Percentiles rank a stretch among this genome's conserved stretches.
phyloP scores from a whole-genome alignment of 2,797 vertebrate species.

The Prionace glauca region DNA sequence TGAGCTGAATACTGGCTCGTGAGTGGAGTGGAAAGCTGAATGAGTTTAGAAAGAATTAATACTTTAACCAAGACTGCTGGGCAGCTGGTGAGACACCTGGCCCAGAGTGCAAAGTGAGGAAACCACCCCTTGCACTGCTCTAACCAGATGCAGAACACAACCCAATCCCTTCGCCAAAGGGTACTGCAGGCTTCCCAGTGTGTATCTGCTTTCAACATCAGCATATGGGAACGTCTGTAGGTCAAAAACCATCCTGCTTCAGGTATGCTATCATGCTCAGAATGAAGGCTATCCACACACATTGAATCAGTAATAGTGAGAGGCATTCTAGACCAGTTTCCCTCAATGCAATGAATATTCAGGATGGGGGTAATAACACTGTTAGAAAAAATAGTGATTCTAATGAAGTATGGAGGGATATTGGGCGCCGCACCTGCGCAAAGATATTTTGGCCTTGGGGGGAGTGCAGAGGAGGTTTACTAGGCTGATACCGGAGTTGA shows the following conservation, averaged over 20 bases:
- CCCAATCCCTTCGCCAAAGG: background rate
- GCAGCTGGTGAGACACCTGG: background rate
- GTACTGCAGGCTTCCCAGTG: background rate
- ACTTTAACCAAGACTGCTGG: background rate
- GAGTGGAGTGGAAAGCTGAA: background rate
- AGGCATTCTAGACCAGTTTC: background rate
- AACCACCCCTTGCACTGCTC: background rate
- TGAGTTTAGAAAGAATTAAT: background rate
- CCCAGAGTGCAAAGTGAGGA: background rate
- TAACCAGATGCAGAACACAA: background rate
- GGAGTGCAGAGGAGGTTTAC: too few relatives aligned
- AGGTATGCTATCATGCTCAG: background rate
- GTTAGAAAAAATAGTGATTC: background rate
- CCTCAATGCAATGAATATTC: background rate
- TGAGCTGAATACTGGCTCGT: background rate
- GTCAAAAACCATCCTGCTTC: background rate
- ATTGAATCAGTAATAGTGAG: background rate
- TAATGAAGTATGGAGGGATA: background rate
- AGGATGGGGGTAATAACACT: background rate
- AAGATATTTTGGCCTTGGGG: too few relatives aligned
- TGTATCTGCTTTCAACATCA: background rate
- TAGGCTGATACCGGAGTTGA: too few relatives aligned
- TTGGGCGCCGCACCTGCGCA: too few relatives aligned
- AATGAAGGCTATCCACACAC: background rate
- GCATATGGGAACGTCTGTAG: background rate